Evolutionary conservation across 2,113 vertebrate genomes (phyloP), one percentile per base, ranked within the genome.

Genomic region (Ceyx cyanopectus): DNA sequence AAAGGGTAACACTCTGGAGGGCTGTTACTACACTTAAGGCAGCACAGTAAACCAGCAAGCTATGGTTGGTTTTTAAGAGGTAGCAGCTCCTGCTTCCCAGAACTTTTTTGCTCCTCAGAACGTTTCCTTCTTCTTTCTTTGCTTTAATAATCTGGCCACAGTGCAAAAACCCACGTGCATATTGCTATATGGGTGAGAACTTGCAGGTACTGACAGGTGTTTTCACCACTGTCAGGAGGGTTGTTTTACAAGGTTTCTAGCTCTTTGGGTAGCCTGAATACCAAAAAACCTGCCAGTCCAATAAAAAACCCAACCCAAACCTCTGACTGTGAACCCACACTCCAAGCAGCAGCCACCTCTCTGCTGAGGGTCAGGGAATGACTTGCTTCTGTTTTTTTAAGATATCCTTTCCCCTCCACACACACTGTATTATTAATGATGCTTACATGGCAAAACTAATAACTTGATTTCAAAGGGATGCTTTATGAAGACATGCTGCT

Each of bases 391-490:
- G 34, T 0, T 37, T 83, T 88, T 80, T 76, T 57, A 56, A 73
- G 32, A 90, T 88, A 63, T 41, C 50, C 61, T 58, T 72, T 12
- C 7, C 43, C 29, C 45, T 29, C 29, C 13, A 37, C 37, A 37
- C 37, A 37, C 21, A 34, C 13, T 92, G 61, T 92, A 93, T 88
- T 92, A 92, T 90, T 90, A 81, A 94, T 51, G 66, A 67, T 90
- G 84, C 74, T 94, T 92, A 94, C 89, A 92, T 68, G 78, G 81
- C 53, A 94, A 93, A 94, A 92, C 66, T 93, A 86, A 72, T 57
- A 87, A 84, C 90, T 88, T 91, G 56, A 78, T 88, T 93, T 93
- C 93, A 93, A 94, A 93, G 53, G 51, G 68, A 65, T 81, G 32
- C 27, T 66, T 89, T 76, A 76, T 30, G 66, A 84, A 90, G 74